phyloP scores from a whole-genome alignment of 2,113 vertebrate species.

The Excalfactoria chinensis region DNA sequence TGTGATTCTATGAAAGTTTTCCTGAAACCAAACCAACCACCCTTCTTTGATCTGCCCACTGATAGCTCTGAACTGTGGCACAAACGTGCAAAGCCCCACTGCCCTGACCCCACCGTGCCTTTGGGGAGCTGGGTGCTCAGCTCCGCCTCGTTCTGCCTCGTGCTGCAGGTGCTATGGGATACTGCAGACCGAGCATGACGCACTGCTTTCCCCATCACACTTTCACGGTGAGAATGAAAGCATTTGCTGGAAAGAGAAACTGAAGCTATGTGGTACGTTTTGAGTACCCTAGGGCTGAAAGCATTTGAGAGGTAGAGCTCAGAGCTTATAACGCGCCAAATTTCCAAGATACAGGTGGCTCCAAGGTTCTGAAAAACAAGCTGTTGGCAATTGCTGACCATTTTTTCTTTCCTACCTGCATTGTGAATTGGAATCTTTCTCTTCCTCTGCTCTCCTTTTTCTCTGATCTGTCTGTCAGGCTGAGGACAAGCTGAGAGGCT shows the following conservation, averaged over 20 bases:
- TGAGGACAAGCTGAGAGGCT: accelerated
- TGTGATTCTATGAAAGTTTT: not conserved
- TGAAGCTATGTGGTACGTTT: accelerated
- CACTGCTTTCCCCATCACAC: accelerated
- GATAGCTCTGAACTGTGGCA: not conserved
- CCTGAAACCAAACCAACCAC: not conserved
- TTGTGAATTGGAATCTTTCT: not conserved
- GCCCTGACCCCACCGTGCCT: too few species aligned
- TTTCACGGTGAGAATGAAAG: accelerated
- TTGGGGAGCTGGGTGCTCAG: not conserved
- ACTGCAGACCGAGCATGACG: accelerated
- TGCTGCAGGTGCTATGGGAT: not conserved
- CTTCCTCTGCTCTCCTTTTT: accelerated
- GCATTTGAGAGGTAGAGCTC: accelerated
- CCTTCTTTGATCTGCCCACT: accelerated
- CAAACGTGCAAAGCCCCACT: accelerated
- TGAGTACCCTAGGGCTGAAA: not conserved
- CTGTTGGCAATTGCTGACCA: accelerated
- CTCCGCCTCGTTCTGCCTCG: not conserved
- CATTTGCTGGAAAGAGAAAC: not conserved
- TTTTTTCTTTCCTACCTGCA: constrained; percentile 70
- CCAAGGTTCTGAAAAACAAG: not conserved
- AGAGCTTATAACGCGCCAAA: accelerated
- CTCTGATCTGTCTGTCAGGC: accelerated
- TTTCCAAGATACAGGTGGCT: not conserved